Evolutionary conservation across 2,797 vertebrate species (phyloP), one percentile per base, ranked within the genome.

Genomic region (Rousettus madagascariensis): DNA sequence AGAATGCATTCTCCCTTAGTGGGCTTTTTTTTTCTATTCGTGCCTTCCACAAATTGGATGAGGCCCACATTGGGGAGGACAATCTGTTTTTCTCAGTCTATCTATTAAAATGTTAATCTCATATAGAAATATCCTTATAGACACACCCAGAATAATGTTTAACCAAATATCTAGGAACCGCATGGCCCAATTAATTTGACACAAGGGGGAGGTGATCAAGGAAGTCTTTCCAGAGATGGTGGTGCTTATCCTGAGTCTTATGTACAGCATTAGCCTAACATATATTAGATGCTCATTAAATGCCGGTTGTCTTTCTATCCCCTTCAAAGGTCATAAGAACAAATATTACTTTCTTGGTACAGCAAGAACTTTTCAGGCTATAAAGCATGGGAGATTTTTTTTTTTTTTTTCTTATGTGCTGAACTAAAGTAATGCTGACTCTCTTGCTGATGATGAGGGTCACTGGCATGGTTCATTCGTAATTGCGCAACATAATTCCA

Each of bases 401-500:
- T 71, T 65, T 65, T 49, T 68, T 66, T 57, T 20, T 17, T 15
- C 20, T 65, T 38, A 30, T 15, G 24, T 94, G 61, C 68, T 83
- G 71, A 86, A 86, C 24, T 91, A 51, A 91, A 80, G 53, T 92
- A 96, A 30, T 59, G 43, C 90, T 94, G 95, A 90, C 12, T 85
- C 15, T 63, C 33, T 63, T 19, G 10, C 59, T 65, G 74, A 38
- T 41, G 55, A 61, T n/a, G 19, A 82, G 68, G 71, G 88, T 87
- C 91, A 65, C 17, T 28, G 59, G 8, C 65, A 65, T 33, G 84
- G 94, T 93, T 98, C 90, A 90, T 79, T 92, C 87, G 71, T 69
- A 96, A 94, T 91, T 90, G 86, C 15, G 33, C 72, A 63, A 28
- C 53, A 12, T 87, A 86, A 91, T 97, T 90, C 93, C 63, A 91